Base-by-base conservation (phyloP, 2,797 vertebrate species). In the Novumbra hubbsi region DNA sequence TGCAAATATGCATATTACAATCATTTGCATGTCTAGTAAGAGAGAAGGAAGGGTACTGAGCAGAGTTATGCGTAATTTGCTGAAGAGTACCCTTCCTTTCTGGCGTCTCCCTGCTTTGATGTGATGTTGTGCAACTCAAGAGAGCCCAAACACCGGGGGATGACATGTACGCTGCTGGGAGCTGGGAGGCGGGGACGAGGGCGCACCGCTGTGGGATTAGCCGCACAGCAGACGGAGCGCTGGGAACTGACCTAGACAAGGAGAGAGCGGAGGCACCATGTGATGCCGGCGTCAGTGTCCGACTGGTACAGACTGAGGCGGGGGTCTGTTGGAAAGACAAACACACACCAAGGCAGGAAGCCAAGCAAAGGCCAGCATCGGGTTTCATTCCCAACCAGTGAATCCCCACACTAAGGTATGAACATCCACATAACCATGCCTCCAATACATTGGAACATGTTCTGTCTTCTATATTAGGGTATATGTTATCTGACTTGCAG, bases 231-330 rank as follows among this genome's bases (percentile, higher is more conserved):
- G 62, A 30, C 24, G 28, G 62, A 64, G 27, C 5, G 28, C 62
- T 73, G 71, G 24, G 60, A 73, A 34, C 14, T 1, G 27, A 17
- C 15, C 14, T 28, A 15, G 15, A 12, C 32, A 5, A 1, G 41
- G 62, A 32, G 28, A 64, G 5, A 2, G 55, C 5, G 0, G 41
- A 72, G 38, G 34, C 41, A 28, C 21, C 1, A 19, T 38, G 50
- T 19, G 63, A 50, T 4, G 32, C 21, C 55, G 60, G 17, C 68
- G 57, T 50, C 77, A 63, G 49, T 17, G 70, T 69, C 24, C 72
- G 55, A 32, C 70, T 70, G 34, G 32, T 70, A 73, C 73, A 21
- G 70, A 66, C 30, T 73, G 21, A 57, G 55, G 55, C n/a, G 21
- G 55, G 21, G 55, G 55, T 57, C 55, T 57, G 55, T 24, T 11